These are phyloP conservation scores for Polymixis flavicincta DNA, from an alignment of 2,888 invertebrate genomes.

Conservation along the genomic window DNA sequence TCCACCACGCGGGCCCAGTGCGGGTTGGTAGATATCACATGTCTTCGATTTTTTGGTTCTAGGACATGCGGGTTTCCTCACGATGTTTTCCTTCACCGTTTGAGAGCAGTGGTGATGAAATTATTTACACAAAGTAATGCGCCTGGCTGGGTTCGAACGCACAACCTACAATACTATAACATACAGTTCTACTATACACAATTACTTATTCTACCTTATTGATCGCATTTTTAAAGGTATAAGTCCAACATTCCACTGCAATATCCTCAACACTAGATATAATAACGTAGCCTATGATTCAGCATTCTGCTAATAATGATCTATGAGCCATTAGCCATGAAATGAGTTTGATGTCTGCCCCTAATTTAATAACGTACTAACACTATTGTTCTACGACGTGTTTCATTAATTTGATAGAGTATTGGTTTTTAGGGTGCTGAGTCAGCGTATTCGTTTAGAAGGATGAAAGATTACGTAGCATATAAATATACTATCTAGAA, in stretches of 20 bases:
- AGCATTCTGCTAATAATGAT: constrained; percentile 62
- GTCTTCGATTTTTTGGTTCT: too few species aligned
- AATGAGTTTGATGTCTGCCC: constrained; percentile 34
- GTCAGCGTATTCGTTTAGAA: constrained; percentile 18
- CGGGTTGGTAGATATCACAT: too few species aligned
- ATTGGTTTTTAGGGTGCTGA: background rate
- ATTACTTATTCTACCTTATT: background rate
- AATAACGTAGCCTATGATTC: constrained; percentile 38
- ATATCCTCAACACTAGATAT: too few species aligned
- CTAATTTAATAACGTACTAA: constrained; percentile 31
- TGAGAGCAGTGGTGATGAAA: too few species aligned
- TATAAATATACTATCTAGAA: background rate
- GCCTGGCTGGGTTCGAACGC: too few species aligned
- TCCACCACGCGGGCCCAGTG: too few species aligned
- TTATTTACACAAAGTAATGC: too few species aligned
- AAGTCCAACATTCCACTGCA: too few species aligned
- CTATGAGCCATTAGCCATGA: constrained; percentile 48
- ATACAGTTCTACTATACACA: too few species aligned
- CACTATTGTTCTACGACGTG: constrained; percentile 34
- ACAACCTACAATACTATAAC: too few species aligned
- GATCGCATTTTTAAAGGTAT: background rate
- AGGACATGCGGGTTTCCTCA: too few species aligned
- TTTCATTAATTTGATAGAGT: constrained; percentile 35
- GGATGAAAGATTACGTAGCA: background rate
- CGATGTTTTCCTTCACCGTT: too few species aligned